A percentile compares a stretch with the other conserved stretches of the same genome.
phyloP scores from a whole-genome alignment of 2,113 vertebrate genomes.

The Ptychochromis oligacanthus region DNA sequence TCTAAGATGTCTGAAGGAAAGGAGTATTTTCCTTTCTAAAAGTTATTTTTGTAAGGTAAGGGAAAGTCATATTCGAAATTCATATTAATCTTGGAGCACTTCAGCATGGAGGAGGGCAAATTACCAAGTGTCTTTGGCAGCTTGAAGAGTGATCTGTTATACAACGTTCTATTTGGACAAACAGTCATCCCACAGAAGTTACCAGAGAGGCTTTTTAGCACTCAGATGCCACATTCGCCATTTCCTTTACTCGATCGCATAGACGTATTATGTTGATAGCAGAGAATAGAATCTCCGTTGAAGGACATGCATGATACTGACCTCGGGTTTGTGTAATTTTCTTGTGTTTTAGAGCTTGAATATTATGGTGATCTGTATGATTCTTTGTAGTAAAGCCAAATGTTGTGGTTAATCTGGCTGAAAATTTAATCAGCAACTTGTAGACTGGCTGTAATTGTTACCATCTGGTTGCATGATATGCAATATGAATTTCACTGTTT shows the following conservation, averaged over 20 bases:
- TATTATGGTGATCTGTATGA: not conserved
- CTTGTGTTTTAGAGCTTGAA: not conserved
- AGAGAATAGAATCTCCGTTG: not conserved
- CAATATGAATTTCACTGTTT: not conserved
- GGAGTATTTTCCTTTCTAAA: not conserved
- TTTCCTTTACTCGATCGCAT: not conserved
- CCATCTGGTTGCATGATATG: slow-evolving; percentile 8
- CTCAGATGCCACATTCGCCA: slow-evolving; percentile 4
- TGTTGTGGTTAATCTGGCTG: slow-evolving; percentile 4
- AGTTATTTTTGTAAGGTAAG: slow-evolving; percentile 25
- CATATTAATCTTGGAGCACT: slow-evolving; percentile 33
- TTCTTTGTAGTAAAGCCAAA: not conserved
- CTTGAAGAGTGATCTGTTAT: slow-evolving; percentile 31
- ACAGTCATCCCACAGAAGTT: slow-evolving; percentile 12
- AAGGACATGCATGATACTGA: not conserved
- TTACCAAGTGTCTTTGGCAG: slow-evolving; percentile 50
- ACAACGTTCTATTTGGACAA: slow-evolving; percentile 30
- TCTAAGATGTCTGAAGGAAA: not conserved
- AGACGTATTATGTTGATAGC: not conserved
- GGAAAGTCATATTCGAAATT: slow-evolving; percentile 23
- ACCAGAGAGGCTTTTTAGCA: slow-evolving; percentile 20
- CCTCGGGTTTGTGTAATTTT: not conserved
- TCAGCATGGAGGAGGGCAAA: slow-evolving; percentile 23
- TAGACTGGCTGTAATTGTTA: slow-evolving; percentile 4
- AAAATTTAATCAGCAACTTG: slow-evolving; percentile 11